Base-by-base conservation (phyloP, 2,797 vertebrate species). In the Poeciliopsis paucimaculata region DNA sequence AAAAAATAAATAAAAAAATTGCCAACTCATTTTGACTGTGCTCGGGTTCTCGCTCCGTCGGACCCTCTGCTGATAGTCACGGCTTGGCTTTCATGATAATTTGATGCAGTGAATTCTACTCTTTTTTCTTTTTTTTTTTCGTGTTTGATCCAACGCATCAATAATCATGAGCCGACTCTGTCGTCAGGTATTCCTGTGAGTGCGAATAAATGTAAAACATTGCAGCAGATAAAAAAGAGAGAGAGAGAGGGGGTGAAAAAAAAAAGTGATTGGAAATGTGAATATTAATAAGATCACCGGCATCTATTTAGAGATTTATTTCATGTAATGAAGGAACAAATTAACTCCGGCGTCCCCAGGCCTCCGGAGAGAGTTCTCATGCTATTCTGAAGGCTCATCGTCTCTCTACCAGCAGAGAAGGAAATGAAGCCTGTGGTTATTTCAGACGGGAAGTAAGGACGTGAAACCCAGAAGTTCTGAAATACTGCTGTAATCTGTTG, bases 391-490 rank as follows among this genome's bases (percentile, higher is more conserved):
- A 83, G 73, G 77, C 78, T 83, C 77, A 84, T 82, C 4, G 4
- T 83, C 76, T 82, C 66, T 83, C 83, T 79, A 34, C 85, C 84
- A 84, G 76, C 87, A 75, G 86, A 83, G 90, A 86, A 36, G 77
- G 78, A 92, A 91, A 90, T 90, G 85, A 51, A 86, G 84, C 86
- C 60, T 91, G 84, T 84, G 82, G 78, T 87, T 88, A 82, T 90
- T 86, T 84, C 74, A 80, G 86, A 79, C 83, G 77, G 72, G 36
- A 66, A 82, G 78, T 47, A 31, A 34, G 68, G 75, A 82, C 75
- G 75, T 84, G 71, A 81, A 82, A 86, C 73, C 39, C 79, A 80
- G 79, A 79, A 51, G 62, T 47, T 34, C 77, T 80, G 72, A 83
- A 78, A 86, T 49, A 53, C 55, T 71, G 47, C 47, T 60, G 31